Conservation (phyloP, 1,140 invertebrate species). For the Cyclargus thomasi region DNA sequence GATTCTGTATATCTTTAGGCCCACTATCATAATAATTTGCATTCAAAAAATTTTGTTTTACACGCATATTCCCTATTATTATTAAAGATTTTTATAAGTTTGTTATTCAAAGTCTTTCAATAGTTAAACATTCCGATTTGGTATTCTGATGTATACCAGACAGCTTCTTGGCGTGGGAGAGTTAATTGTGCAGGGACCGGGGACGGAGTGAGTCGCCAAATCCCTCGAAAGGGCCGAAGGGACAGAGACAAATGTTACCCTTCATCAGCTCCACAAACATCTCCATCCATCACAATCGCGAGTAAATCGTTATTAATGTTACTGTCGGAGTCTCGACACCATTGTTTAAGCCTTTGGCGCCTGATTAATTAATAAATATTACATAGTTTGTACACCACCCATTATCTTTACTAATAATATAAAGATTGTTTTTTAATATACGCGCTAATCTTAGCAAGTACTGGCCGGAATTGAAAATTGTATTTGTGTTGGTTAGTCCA, state of each 20-base stretch:
- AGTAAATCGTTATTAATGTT: background rate
- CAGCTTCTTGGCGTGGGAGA: background rate
- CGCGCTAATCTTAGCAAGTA: too few species aligned
- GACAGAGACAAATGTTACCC: constrained; percentile 1
- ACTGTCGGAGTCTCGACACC: background rate
- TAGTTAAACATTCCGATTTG: background rate
- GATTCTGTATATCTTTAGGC: too few species aligned
- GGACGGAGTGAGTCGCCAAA: background rate
- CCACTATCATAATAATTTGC: too few species aligned
- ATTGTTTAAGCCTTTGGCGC: background rate
- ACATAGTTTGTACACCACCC: background rate
- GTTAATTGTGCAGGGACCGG: background rate
- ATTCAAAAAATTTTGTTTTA: too few species aligned
- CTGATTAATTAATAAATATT: constrained; percentile 7
- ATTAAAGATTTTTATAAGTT: too few species aligned
- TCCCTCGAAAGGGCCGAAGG: background rate
- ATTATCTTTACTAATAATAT: too few species aligned
- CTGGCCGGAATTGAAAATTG: too few species aligned
- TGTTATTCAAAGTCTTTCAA: too few species aligned
- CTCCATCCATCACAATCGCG: background rate
- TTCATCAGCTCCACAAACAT: constrained; percentile 5
- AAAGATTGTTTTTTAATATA: too few species aligned
- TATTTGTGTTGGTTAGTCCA: too few species aligned
- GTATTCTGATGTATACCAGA: background rate
- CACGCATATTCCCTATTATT: too few species aligned